These are phyloP conservation scores for Macrochelys suwanniensis DNA, from an alignment of 2,797 vertebrate genomes.

Conservation along the genomic window DNA sequence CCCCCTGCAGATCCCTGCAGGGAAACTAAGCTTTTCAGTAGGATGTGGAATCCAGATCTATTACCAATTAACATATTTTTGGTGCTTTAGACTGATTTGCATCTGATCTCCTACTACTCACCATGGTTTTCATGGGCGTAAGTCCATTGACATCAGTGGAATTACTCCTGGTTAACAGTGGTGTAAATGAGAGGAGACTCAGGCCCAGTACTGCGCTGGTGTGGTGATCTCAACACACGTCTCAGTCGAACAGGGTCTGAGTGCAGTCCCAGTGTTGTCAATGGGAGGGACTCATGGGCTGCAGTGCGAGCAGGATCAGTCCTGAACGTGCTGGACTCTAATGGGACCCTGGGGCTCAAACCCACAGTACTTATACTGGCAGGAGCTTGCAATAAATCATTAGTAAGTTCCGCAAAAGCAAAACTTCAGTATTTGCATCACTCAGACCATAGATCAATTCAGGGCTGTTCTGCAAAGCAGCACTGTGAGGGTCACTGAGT, in stretches of 20 bases:
- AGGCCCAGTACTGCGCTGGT: not conserved
- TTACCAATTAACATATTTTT: not conserved
- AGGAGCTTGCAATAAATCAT: too few species aligned
- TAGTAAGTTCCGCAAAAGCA: rapidly evolving
- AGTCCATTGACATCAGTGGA: not conserved
- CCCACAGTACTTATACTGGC: rapidly evolving
- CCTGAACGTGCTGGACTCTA: not conserved
- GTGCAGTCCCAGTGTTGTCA: not conserved
- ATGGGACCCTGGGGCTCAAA: rapidly evolving
- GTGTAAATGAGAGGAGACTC: not conserved
- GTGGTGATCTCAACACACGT: not conserved
- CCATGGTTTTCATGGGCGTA: not conserved
- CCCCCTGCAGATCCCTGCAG: rapidly evolving
- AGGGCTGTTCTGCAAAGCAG: rapidly evolving
- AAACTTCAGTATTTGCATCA: rapidly evolving
- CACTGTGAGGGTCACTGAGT: rapidly evolving
- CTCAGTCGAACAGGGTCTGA: not conserved
- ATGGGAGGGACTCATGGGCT: not conserved
- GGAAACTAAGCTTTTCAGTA: not conserved
- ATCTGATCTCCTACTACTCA: not conserved
- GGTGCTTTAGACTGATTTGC: not conserved
- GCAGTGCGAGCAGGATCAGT: not conserved
- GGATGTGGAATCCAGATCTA: not conserved
- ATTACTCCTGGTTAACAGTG: not conserved
- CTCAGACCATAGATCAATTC: rapidly evolving